Conservation (phyloP, 2,113 vertebrate genomes). For the Pterocles orientalis region DNA sequence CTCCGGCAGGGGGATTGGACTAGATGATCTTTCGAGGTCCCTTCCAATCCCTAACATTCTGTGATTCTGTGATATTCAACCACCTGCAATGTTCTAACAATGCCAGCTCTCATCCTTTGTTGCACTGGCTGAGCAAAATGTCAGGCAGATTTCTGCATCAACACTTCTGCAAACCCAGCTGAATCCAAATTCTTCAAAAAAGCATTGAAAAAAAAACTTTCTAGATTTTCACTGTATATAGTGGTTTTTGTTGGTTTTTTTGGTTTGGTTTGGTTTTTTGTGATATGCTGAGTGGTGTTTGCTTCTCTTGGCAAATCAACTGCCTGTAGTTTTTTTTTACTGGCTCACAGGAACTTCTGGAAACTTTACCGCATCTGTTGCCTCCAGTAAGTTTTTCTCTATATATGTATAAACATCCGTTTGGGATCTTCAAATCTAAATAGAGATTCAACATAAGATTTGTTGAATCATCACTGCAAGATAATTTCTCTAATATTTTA, state of each 20-base stretch:
- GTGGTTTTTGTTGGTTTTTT: no score
- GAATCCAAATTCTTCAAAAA: neutral
- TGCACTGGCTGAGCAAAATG: neutral
- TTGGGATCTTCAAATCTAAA: neutral
- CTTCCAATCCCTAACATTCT: no score
- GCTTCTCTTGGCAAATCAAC: neutral
- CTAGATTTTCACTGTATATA: neutral
- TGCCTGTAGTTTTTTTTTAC: neutral
- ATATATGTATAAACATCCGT: neutral
- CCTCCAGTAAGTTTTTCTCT: neutral
- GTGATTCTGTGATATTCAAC: no score
- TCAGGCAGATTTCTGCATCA: neutral
- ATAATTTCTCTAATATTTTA: neutral
- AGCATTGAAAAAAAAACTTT: neutral
- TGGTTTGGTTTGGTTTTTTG: neutral
- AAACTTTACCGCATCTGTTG: neutral
- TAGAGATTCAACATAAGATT: neutral
- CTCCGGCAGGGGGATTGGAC: no score
- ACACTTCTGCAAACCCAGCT: neutral
- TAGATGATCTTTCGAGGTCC: no score
- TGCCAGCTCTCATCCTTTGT: neutral
- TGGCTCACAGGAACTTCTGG: neutral
- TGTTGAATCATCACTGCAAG: neutral
- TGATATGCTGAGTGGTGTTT: neutral
- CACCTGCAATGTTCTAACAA: neutral